These are phyloP conservation scores for Betta splendens DNA, from an alignment of 2,797 vertebrate species.

Conservation along the genomic window DNA sequence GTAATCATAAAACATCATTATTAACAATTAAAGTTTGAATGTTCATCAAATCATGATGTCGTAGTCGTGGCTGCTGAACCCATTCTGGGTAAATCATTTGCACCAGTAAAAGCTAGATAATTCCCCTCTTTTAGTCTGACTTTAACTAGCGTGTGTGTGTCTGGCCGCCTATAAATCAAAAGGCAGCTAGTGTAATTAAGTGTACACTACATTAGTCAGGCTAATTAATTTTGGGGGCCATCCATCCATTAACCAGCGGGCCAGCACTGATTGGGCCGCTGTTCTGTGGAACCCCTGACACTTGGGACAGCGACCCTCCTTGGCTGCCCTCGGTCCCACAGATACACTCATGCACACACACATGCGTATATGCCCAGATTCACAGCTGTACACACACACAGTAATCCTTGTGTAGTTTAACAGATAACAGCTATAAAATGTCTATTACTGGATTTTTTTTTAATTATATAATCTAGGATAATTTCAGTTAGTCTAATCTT, in stretches of 20 bases:
- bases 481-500: background rate
- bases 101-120: conserved; percentile 49
- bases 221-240: conserved; percentile 83
- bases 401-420: conserved; percentile 11
- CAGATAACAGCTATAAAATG: conserved; percentile 20
- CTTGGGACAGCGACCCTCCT: conserved; percentile 71
- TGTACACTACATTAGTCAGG: conserved; percentile 90
- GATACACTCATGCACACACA: conserved; percentile 56
- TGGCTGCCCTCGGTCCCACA: conserved; percentile 58
- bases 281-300: conserved; percentile 79
- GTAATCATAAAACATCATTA: background rate
- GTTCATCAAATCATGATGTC: conserved; percentile 48
- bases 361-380: conserved; percentile 44
- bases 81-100: conserved; percentile 56
- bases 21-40: background rate
- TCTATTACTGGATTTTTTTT: conserved; percentile 17
- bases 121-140: conserved; percentile 55
- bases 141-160: conserved; percentile 75
- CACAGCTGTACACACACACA: conserved; percentile 40
- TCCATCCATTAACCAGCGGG: conserved; percentile 84
- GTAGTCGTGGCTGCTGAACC: conserved; percentile 59
- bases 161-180: conserved; percentile 85
- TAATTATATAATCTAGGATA: conserved; percentile 2
- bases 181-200: conserved; percentile 83
- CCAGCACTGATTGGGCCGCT: conserved; percentile 83